Conservation (phyloP, 2,797 vertebrate genomes). For the Pangasius mekongensis region DNA sequence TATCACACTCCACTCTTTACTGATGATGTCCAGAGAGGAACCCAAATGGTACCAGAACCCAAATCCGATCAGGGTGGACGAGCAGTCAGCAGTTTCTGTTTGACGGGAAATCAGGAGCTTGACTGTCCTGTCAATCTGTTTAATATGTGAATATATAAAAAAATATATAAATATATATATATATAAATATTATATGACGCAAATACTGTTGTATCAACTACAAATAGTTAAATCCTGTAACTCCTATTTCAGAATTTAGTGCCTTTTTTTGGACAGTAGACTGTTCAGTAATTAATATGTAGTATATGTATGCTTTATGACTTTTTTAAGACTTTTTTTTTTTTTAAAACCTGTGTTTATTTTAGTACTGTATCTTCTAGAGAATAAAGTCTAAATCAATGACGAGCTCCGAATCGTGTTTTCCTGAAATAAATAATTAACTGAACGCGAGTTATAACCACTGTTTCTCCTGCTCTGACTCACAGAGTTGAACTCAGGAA, state of each 20-base stretch:
- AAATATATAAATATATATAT: constrained; percentile 61
- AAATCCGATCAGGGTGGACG: constrained; percentile 6
- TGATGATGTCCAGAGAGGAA: constrained; percentile 11
- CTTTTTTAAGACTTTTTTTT: constrained; percentile 88
- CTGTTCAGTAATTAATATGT: constrained; percentile 98
- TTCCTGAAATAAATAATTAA: not conserved
- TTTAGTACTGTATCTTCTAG: constrained; percentile 98
- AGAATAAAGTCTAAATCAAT: constrained; percentile 90
- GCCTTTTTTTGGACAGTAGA: constrained; percentile 99
- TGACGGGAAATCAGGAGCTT: constrained; percentile 46
- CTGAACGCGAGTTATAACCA: not conserved
- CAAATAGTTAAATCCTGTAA: constrained; percentile 88
- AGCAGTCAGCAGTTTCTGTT: constrained; percentile 15
- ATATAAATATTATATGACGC: constrained; percentile 63
- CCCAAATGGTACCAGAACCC: not conserved
- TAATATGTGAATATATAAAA: constrained; percentile 64
- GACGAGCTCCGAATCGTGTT: not conserved
- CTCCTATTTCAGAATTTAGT: constrained; percentile 98
- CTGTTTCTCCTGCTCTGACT: not conserved
- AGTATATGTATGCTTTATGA: constrained; percentile 96
- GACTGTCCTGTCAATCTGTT: constrained; percentile 58
- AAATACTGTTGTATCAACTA: constrained; percentile 71
- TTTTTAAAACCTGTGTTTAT: constrained; percentile 96
- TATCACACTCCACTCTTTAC: constrained; percentile 1
- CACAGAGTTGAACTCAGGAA: not conserved